Conservation (phyloP, 1,140 invertebrate species). For the Pygmarrhopalites habei region DNA sequence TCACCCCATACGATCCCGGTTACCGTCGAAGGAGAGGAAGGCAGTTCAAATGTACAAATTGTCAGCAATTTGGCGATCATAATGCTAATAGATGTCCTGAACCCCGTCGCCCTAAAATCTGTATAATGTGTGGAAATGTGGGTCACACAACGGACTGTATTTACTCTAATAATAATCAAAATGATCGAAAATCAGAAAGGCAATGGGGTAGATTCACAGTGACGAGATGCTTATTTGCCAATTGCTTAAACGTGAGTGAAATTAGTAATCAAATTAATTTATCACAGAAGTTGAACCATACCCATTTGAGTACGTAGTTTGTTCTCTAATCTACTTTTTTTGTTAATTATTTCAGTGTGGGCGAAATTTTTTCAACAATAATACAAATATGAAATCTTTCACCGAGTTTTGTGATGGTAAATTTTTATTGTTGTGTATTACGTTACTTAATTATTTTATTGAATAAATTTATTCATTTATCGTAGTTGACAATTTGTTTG, state of each 20-base stretch:
- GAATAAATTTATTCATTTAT: too few species aligned
- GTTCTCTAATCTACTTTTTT: not conserved
- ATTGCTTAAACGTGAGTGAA: constrained; percentile 3
- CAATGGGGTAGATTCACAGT: not conserved
- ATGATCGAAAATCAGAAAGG: not conserved
- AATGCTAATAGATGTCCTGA: not conserved
- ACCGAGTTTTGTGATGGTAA: too few species aligned
- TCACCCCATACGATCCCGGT: not conserved
- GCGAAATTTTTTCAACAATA: not conserved
- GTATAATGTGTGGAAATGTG: constrained; percentile 1
- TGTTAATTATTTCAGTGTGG: not conserved
- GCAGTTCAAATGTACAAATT: not conserved
- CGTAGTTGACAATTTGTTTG: not conserved
- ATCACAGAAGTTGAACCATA: too few species aligned
- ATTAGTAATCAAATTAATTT: not conserved
- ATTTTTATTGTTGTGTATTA: too few species aligned
- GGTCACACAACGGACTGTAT: not conserved
- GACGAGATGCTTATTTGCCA: not conserved
- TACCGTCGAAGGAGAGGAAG: too few species aligned
- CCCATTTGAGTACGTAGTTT: too few species aligned
- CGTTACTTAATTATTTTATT: too few species aligned
- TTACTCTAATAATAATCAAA: not conserved
- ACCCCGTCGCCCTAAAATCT: not conserved
- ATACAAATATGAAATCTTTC: too few species aligned
- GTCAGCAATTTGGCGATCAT: not conserved